These are phyloP conservation scores for Belonocnema kinseyi DNA, from an alignment of 1,140 invertebrate species.

Conservation along the genomic window DNA sequence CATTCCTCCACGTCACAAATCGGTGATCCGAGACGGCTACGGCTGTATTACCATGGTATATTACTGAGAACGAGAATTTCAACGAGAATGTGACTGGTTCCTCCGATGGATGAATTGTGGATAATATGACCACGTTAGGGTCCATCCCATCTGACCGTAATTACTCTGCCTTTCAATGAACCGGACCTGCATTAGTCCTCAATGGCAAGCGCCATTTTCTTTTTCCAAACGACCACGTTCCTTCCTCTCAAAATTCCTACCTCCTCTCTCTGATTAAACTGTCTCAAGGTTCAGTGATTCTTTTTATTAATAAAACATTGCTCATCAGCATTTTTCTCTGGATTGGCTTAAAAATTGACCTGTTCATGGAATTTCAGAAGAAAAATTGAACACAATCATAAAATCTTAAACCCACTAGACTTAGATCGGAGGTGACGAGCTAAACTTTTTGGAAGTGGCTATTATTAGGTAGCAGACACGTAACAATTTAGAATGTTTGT, in stretches of 20 bases:
- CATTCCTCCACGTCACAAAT: conserved; percentile 33
- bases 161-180: conserved; percentile 22
- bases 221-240: background rate
- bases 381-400: too few species aligned
- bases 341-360: too few species aligned
- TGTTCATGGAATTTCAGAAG: too few species aligned
- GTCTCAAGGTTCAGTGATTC: background rate
- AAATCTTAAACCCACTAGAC: too few species aligned
- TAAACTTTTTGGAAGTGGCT: background rate
- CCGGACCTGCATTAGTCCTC: conserved; percentile 20
- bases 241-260: background rate
- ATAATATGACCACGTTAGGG: conserved; percentile 21
- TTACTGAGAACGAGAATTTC: conserved; percentile 28
- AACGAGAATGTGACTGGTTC: conserved; percentile 21
- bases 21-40: conserved; percentile 13
- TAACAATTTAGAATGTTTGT: background rate
- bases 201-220: conserved; percentile 26
- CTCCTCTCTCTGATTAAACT: background rate
- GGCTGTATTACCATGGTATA: conserved; percentile 27
- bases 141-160: conserved; percentile 13
- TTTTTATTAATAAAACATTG: conserved; percentile 5
- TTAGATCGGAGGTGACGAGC: background rate
- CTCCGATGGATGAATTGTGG: background rate
- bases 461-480: conserved; percentile 12
- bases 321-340: background rate